Base-by-base conservation (phyloP, 2,888 invertebrate genomes). In the Dicycla oo region DNA sequence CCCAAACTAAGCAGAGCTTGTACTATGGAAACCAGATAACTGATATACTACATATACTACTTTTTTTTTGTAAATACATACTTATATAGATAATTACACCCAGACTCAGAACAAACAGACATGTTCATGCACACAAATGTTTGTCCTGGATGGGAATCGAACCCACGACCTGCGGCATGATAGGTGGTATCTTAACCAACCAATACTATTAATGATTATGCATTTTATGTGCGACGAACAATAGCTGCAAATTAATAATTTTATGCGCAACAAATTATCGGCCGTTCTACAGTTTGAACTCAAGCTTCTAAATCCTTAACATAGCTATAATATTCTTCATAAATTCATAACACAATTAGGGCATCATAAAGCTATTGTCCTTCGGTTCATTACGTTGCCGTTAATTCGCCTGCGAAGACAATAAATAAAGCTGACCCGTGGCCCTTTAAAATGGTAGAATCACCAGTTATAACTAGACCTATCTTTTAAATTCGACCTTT, bases 401-500 rank as follows among this genome's bases (percentile, higher is more conserved):
- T 88, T 88, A 87, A 91, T 90, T 87, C 69, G 78, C 78, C 78
- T 81, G 71, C 80, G 80, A 86, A 86, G 86, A 89, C 88, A 90
- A 91, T 90, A 88, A 89, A 86, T 87, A 85, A 90, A 81, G 86
- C 86, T 88, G 88, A 89, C 90, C 90, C 86, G 57, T 82, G 84
- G 82, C 80, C 86, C 88, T 88, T 88, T 87, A 78, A 87, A 89
- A 88, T 87, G 81, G 74, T 80, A 75, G 83, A 86, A 84, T 80
- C 53, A 54, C 81, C 83, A 74, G 47, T 58, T 58, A 64, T 63
- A 58, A 47, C 7, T n/a, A 63, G 73, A 81, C 65, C 83, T 66
- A 30, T 73, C 51, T 43, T 20, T 30, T 38, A 68, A 72, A 69
- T 69, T 45, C 54, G 10, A 64, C 43, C 53, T 58, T 30, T 30